A percentile compares a stretch with the other conserved stretches of the same genome.
These are phyloP conservation scores for Papilio dardanus DNA, from an alignment of 1,140 invertebrate genomes.

Conservation along the genomic window DNA sequence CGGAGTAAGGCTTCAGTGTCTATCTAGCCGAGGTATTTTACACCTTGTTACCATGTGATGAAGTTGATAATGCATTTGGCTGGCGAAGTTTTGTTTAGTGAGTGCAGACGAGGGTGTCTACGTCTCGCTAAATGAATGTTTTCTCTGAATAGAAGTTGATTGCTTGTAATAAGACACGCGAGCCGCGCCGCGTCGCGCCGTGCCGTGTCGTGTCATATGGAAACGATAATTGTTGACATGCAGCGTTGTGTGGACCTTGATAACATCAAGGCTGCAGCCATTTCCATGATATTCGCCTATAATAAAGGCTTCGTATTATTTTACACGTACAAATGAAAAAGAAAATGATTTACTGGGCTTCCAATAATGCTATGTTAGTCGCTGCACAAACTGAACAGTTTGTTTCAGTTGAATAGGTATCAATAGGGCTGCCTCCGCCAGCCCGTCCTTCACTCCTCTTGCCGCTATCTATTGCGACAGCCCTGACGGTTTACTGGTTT, in stretches of 20 bases:
- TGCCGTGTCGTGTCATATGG: background rate
- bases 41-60: background rate
- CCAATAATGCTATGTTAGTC: too few species aligned
- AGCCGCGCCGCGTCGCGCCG: background rate
- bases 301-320: background rate
- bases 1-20: background rate
- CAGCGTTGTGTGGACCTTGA: background rate
- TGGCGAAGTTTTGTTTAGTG: background rate
- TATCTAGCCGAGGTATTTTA: background rate
- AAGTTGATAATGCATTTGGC: background rate
- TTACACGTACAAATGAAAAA: background rate
- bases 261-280: background rate
- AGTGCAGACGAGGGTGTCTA: background rate
- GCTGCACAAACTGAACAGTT: background rate
- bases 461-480: background rate
- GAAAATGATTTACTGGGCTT: too few species aligned
- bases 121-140: conserved; percentile 16
- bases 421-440: background rate
- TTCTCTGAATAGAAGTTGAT: conserved; percentile 16
- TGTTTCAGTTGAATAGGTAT: background rate
- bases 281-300: background rate
- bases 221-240: background rate
- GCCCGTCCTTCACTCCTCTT: background rate
- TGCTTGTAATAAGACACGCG: conserved; percentile 14
- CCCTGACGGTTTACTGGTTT: background rate